These are phyloP conservation scores for Criorhina ranunculi DNA, from an alignment of 2,888 invertebrate species.

Conservation along the genomic window DNA sequence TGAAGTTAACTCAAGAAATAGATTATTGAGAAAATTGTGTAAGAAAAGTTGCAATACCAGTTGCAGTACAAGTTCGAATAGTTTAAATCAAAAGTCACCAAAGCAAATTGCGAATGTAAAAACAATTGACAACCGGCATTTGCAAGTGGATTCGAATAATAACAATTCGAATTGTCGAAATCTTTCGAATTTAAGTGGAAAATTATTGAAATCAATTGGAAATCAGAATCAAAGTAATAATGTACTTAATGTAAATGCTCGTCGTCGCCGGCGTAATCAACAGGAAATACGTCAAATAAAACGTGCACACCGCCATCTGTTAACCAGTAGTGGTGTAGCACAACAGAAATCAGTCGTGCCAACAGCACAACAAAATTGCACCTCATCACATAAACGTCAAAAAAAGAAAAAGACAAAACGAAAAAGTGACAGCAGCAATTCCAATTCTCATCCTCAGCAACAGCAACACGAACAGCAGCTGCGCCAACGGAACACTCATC, in stretches of 20 bases:
- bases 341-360: conserved; percentile 51
- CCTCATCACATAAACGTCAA: conserved; percentile 69
- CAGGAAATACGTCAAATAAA: conserved; percentile 82
- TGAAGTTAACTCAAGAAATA: conserved; percentile 54
- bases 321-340: conserved; percentile 82
- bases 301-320: conserved; percentile 83
- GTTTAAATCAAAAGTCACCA: conserved; percentile 59
- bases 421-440: conserved; percentile 73
- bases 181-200: conserved; percentile 33
- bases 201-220: conserved; percentile 25
- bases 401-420: conserved; percentile 78
- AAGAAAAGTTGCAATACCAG: conserved; percentile 60
- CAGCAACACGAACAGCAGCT: conserved; percentile 69
- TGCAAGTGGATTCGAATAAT: conserved; percentile 72
- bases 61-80: conserved; percentile 61
- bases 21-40: conserved; percentile 46
- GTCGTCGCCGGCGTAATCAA: conserved; percentile 80
- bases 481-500: conserved; percentile 69
- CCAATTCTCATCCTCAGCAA: too few relatives aligned
- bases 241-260: conserved; percentile 63
- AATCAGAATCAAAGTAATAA: conserved; percentile 19
- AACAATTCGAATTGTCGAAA: conserved; percentile 40
- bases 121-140: conserved; percentile 77
- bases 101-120: conserved; percentile 34
- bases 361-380: conserved; percentile 66